Percentiles rank a stretch among this genome's conserved stretches.
These are phyloP conservation scores for Calcarius ornatus DNA, from an alignment of 2,113 vertebrate genomes.

Conservation along the genomic window DNA sequence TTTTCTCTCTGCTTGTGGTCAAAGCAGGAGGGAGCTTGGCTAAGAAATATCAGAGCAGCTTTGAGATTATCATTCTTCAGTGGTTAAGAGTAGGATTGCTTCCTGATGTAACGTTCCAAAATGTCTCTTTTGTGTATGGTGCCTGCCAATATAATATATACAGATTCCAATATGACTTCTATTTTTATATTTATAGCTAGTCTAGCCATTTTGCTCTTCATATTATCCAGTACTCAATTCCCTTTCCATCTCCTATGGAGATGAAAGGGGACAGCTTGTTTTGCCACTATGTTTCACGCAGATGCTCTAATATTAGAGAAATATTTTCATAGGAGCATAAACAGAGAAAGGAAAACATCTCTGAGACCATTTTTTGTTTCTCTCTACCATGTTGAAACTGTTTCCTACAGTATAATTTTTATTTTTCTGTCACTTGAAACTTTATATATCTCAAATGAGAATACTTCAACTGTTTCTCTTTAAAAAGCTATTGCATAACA, in stretches of 20 bases:
- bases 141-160: neutral
- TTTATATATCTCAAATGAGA: neutral
- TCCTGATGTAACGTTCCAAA: neutral
- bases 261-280: neutral
- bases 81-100: neutral
- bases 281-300: neutral
- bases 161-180: neutral
- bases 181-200: neutral
- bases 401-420: neutral
- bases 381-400: neutral
- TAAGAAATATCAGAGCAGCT: neutral
- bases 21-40: neutral
- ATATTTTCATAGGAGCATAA: neutral
- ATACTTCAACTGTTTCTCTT: neutral
- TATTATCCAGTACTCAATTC: neutral
- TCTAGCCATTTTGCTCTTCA: neutral
- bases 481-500: neutral
- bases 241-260: neutral
- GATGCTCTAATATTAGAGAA: neutral
- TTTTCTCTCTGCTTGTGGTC: neutral
- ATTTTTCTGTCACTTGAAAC: neutral
- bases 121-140: neutral
- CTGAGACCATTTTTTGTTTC: neutral
- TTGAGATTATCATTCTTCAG: constrained; percentile 19
- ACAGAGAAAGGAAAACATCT: neutral